Base-by-base conservation (phyloP, 2,113 vertebrate genomes). In the Balaeniceps rex region DNA sequence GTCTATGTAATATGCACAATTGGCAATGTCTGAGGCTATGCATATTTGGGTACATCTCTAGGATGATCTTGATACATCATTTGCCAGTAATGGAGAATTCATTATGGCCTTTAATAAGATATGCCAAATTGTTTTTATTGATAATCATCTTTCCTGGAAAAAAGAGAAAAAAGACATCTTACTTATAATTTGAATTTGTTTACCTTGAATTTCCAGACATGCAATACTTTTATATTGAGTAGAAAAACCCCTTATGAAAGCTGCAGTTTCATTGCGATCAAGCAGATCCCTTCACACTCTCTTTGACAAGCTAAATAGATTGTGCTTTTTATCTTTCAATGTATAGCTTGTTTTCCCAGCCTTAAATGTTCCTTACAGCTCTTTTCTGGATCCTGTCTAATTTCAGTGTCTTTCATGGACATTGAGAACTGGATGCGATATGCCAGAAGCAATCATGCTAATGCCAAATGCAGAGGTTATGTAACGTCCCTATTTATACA, bases 401-500 rank as follows among this genome's bases (percentile, higher is more conserved):
- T 95, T 84, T 95, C 44, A 40, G 10, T 68, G 40, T 89, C 44
- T 84, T 85, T 82, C 52, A 36, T 40, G 52, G 57, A 60, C 17
- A 11, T 23, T 55, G 29, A 76, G 24, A 79, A 69, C 51, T 64
- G 74, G 51, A 87, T 23, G 9, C 2, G 3, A 51, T 89, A 82
- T 61, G 60, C 65, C 65, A 64, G 81, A 87, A 93, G 52, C 72
- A 78, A 71, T 87, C 55, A 63, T 0, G 0, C 15, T 79, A 83
- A 83, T 77, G 42, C 25, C 40, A 75, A 84, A 94, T 54, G 52
- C 72, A 57, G 47, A 79, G 26, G 26, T 94, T 96, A 89, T 82
- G 18, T 94, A 96, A 94, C 1, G 2, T 65, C 40, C 44, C 65
- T 93, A 79, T 91, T 93, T 93, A 91, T 84, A 57, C 22, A 60